phyloP scores from a whole-genome alignment of 2,797 vertebrate genomes.

The Bovichtus diacanthus region DNA sequence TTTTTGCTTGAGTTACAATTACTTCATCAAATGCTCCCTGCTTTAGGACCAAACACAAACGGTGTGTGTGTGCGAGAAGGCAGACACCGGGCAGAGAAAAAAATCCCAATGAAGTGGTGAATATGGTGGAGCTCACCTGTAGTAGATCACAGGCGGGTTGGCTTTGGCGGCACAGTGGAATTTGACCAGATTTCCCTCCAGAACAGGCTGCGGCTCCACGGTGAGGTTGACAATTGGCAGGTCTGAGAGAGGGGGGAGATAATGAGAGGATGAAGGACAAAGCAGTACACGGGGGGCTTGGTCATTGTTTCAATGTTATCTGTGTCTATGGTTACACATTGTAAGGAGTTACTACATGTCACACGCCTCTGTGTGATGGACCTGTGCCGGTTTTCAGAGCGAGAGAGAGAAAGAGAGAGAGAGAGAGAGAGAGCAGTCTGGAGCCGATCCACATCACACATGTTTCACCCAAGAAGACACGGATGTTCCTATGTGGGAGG shows the following conservation, averaged over 20 bases:
- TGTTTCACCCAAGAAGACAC: too few relatives aligned
- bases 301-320: too few relatives aligned
- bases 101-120: neutral
- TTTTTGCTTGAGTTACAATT: too few relatives aligned
- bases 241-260: constrained; percentile 78
- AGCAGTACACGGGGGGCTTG: neutral
- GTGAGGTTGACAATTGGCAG: constrained; percentile 91
- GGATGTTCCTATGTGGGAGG: neutral
- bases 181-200: constrained; percentile 90
- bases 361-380: neutral
- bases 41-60: too few relatives aligned
- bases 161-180: constrained; percentile 93
- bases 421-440: too few relatives aligned
- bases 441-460: neutral
- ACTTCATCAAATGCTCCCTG: too few relatives aligned
- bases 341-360: neutral
- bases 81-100: too few relatives aligned
- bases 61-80: too few relatives aligned
- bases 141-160: constrained; percentile 91
- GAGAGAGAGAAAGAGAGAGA: too few relatives aligned
- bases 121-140: constrained; percentile 82
- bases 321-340: neutral
- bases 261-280: neutral
- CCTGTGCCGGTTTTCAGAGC: neutral
- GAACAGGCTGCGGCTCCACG: constrained; percentile 90